These are phyloP conservation scores for Psittacara wagleri DNA, from an alignment of 2,113 vertebrate species.

Conservation along the genomic window DNA sequence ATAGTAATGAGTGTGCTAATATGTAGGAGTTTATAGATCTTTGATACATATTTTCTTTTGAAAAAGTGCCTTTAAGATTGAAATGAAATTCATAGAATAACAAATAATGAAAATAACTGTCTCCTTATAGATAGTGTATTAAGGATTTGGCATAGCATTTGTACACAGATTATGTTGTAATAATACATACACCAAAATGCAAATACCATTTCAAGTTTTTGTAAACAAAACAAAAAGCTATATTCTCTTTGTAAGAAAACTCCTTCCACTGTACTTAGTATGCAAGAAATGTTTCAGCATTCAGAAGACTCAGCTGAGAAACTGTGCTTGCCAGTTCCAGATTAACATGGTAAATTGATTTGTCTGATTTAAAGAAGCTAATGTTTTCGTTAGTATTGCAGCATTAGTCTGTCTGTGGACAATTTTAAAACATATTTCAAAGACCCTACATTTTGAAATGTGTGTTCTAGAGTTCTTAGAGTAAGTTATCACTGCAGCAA, in stretches of 20 bases:
- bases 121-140: not conserved
- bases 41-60: not conserved
- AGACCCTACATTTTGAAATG: not conserved
- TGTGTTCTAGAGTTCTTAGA: constrained; percentile 27
- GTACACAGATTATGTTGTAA: not conserved
- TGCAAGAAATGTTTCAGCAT: constrained; percentile 61
- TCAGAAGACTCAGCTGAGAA: constrained; percentile 59
- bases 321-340: constrained; percentile 64
- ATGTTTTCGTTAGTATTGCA: not conserved
- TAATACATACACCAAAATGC: not conserved
- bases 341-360: constrained; percentile 48
- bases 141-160: not conserved
- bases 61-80: not conserved
- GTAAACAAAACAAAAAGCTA: constrained; percentile 27
- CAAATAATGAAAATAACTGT: not conserved
- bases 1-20: not conserved
- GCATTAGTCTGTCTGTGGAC: not conserved
- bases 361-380: constrained; percentile 22
- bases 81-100: not conserved
- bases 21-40: not conserved
- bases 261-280: constrained; percentile 55
- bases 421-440: constrained; percentile 33
- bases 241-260: constrained; percentile 18
- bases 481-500: not conserved
- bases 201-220: not conserved